Conservation (phyloP, 2,888 invertebrate species). For the Philonicus albiceps region DNA sequence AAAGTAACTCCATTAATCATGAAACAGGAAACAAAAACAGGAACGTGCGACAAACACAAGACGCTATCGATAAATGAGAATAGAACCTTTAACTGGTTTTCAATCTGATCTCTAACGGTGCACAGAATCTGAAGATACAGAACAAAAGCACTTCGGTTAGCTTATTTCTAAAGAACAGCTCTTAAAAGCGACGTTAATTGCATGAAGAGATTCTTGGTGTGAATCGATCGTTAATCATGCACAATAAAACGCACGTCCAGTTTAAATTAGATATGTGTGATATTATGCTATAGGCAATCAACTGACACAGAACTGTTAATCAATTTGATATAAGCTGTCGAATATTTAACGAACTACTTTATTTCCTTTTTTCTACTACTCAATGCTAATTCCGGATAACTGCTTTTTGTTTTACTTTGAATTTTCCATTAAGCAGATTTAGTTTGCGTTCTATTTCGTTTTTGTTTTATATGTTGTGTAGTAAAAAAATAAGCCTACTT, state of each 20-base stretch:
- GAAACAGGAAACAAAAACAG: background rate
- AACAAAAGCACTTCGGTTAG: background rate
- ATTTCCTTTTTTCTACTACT: background rate
- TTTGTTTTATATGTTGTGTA: background rate
- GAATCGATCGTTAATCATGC: conserved; percentile 14
- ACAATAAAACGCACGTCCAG: background rate
- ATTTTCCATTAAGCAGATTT: background rate
- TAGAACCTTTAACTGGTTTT: conserved; percentile 19
- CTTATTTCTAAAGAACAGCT: background rate
- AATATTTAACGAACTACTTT: background rate
- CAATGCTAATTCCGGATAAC: background rate
- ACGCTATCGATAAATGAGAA: conserved; percentile 12
- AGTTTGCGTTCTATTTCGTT: background rate
- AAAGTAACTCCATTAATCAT: background rate
- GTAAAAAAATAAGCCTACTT: too few relatives aligned
- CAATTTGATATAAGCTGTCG: conserved; percentile 1
- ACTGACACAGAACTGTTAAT: background rate
- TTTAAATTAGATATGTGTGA: background rate
- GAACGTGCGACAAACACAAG: background rate
- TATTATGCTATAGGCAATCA: background rate
- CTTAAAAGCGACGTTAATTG: conserved; percentile 17
- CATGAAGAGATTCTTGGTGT: background rate
- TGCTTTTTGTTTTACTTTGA: background rate
- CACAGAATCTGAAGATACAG: background rate
- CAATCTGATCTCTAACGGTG: conserved; percentile 16